Evolutionary conservation across 2,113 vertebrate genomes (phyloP).

Genomic region (Cheilinus undulatus): DNA sequence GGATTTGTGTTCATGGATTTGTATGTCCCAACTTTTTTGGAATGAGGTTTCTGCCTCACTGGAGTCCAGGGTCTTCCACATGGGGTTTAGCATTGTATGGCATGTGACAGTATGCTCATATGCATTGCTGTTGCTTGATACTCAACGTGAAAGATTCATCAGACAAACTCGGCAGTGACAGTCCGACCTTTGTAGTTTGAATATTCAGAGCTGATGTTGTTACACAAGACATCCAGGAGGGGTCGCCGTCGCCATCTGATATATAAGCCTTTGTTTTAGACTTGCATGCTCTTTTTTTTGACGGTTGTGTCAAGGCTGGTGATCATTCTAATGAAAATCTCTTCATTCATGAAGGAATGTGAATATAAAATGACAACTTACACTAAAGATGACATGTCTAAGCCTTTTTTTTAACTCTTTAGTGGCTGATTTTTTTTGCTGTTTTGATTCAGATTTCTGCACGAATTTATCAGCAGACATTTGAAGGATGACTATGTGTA

Average conservation of each 20-base stretch:
- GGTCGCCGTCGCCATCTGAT: conserved; percentile 2
- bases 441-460: neutral
- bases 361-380: neutral
- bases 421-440: neutral
- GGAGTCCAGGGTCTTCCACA: no score
- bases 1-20: no score
- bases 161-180: no score
- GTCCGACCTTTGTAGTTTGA: no score
- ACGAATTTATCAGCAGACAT: neutral
- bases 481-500: neutral
- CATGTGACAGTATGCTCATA: no score
- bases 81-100: no score
- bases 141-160: no score
- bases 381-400: neutral
- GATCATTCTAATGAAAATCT: neutral
- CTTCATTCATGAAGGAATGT: neutral
- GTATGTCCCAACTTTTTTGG: no score
- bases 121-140: no score
- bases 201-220: neutral
- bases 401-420: neutral
- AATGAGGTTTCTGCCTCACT: no score
- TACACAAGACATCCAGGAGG: conserved; percentile 39
- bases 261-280: neutral
- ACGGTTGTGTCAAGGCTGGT: no score
- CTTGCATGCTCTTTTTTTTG: neutral